These are phyloP conservation scores for Hemichromis elongatus DNA, from an alignment of 2,113 vertebrate genomes.

Conservation along the genomic window DNA sequence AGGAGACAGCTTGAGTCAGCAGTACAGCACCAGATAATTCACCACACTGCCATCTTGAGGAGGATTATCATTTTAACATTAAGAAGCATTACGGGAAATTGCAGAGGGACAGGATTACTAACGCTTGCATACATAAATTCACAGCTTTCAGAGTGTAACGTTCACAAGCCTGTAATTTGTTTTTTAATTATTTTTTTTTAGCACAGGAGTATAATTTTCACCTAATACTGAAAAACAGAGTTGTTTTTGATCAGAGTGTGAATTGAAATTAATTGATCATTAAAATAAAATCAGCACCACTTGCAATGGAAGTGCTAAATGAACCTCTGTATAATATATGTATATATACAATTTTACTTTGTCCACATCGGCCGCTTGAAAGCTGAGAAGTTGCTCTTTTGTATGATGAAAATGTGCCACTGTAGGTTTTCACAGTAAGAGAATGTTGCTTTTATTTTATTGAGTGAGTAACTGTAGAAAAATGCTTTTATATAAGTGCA, in stretches of 20 bases:
- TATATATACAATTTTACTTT: slow-evolving; percentile 27
- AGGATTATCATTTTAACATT: slow-evolving; percentile 34
- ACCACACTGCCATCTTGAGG: slow-evolving; percentile 65
- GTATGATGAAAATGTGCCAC: slow-evolving; percentile 63
- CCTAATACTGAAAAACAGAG: background rate
- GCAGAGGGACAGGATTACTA: slow-evolving; percentile 9
- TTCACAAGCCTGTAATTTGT: background rate
- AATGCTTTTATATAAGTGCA: slow-evolving; percentile 48
- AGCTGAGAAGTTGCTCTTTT: slow-evolving; percentile 43
- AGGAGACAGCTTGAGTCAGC: background rate
- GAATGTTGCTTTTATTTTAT: slow-evolving; percentile 24
- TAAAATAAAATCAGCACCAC: background rate
- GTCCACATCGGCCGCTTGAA: slow-evolving; percentile 28
- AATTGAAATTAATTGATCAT: slow-evolving; percentile 1
- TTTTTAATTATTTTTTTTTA: background rate
- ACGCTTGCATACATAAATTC: slow-evolving; percentile 15
- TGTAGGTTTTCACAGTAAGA: slow-evolving; percentile 34
- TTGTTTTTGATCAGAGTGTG: background rate
- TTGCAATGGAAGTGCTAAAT: slow-evolving; percentile 47
- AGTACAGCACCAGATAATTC: background rate
- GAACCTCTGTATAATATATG: slow-evolving; percentile 19
- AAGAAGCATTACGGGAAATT: slow-evolving; percentile 9
- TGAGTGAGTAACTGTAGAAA: slow-evolving; percentile 8
- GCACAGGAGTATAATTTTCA: background rate
- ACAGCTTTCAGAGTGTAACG: slow-evolving; percentile 8